Evolutionary conservation across 2,888 invertebrate species (phyloP).

Genomic region (Keiferia lycopersicella): DNA sequence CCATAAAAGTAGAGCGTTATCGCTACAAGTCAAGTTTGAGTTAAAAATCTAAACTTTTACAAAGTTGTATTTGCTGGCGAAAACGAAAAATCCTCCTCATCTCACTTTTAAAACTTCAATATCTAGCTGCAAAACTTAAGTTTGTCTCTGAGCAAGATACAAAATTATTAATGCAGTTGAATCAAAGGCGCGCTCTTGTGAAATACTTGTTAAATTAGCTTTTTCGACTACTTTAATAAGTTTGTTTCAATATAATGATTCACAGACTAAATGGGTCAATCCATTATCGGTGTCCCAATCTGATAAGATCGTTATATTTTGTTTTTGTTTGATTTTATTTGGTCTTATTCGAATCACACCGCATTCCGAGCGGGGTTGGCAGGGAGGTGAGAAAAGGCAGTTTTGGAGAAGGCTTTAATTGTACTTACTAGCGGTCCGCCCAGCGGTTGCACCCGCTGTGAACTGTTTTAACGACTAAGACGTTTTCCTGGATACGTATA

Average conservation of each 20-base stretch:
- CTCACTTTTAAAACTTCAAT: constrained; percentile 36
- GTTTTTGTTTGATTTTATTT: constrained; percentile 56
- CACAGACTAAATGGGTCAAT: constrained; percentile 75
- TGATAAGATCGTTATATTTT: constrained; percentile 70
- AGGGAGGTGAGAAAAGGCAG: constrained; percentile 38
- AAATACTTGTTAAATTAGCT: background rate
- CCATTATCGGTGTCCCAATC: constrained; percentile 71
- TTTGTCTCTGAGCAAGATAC: constrained; percentile 23
- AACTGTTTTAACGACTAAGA: too few relatives aligned
- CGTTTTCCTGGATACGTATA: too few relatives aligned
- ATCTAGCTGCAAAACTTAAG: constrained; percentile 28
- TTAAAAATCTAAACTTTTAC: constrained; percentile 24
- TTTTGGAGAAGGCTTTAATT: constrained; percentile 47
- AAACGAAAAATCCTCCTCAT: constrained; percentile 35
- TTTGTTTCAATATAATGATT: constrained; percentile 56
- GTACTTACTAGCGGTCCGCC: too few relatives aligned
- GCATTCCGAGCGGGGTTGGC: constrained; percentile 58
- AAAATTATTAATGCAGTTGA: constrained; percentile 27
- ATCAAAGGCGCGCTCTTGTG: background rate
- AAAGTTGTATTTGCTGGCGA: constrained; percentile 27
- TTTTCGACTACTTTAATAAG: constrained; percentile 36
- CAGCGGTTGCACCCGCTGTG: too few relatives aligned
- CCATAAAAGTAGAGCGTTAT: constrained; percentile 22
- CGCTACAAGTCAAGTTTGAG: constrained; percentile 25
- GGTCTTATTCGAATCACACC: constrained; percentile 56